These are phyloP conservation scores for Capromys pilorides DNA, from an alignment of 2,797 vertebrate genomes.

Conservation along the genomic window DNA sequence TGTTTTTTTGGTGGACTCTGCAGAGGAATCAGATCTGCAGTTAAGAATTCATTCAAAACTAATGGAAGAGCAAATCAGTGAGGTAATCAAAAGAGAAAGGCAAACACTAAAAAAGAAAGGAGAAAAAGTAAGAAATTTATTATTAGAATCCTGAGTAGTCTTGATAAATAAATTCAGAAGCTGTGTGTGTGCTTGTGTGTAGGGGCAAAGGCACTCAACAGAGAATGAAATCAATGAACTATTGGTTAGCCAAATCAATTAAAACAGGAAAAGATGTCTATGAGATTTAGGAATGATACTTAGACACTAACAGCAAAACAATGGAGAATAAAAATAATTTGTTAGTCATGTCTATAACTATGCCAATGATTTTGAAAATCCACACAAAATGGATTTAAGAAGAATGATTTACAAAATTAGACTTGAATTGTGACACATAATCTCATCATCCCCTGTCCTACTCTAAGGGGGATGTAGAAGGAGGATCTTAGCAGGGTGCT, in stretches of 20 bases:
- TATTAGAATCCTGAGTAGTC: neutral
- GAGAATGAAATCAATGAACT: neutral
- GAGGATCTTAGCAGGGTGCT: neutral
- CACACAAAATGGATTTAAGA: neutral
- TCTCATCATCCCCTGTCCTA: neutral
- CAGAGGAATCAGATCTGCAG: neutral
- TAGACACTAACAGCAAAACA: neutral
- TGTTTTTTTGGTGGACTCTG: neutral
- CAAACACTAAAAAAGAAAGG: neutral
- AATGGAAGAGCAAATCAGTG: neutral
- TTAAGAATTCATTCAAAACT: neutral
- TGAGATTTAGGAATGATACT: neutral
- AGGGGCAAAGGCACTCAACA: neutral
- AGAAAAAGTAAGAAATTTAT: neutral
- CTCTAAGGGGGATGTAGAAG: neutral
- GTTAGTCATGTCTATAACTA: neutral
- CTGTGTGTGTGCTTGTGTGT: neutral
- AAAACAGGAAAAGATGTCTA: neutral
- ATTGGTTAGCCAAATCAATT: neutral
- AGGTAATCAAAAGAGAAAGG: neutral
- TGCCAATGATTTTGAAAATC: slow-evolving; percentile 16
- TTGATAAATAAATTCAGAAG: neutral
- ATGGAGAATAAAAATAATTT: neutral
- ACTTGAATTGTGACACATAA: neutral
- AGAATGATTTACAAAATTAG: neutral